Base-by-base conservation (phyloP, 2,888 invertebrate genomes). In the Sipunculus nudus region DNA sequence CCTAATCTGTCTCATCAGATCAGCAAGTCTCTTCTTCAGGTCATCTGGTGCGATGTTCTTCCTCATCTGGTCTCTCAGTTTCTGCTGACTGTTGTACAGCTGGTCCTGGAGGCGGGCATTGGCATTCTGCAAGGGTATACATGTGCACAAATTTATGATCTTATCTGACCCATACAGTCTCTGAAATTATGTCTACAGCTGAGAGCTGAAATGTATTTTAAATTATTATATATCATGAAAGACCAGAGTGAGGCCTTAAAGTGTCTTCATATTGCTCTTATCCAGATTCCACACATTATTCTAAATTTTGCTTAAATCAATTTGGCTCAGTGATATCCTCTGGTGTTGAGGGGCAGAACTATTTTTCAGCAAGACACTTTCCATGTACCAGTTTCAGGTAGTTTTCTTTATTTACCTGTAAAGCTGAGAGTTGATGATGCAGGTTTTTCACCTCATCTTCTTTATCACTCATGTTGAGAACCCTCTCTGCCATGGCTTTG, bases 371-470 rank as follows among this genome's bases (percentile, higher is more conserved):
- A n/a, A n/a, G n/a, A n/a, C n/a, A n/a, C n/a, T n/a, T n/a, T 13
- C 29, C 26, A 23, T 19, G 25, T 10, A 10, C 28, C 28, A 13
- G 26, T 48, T 23, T 21, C 48, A 6, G 28, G 8, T 16, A 6
- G 13, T 13, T 13, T n/a, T 5, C 13, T 13, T 16, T 23, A 29
- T 61, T 43, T 48, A 80, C 80, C 77, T 78, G 77, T 38, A 75
- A 65, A 38, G 73, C 69, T 35, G 77, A 76, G 4, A 80, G 69
- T 64, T 79, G 76, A 13, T 71, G 61, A 23, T 72, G 63, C 28
- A 80, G 70, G 53, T 73, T 73, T 50, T 71, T 71, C 29, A 75
- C 68, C 53, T 78, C 78, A 8, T 75, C 73, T 3, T 79, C 76
- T 38, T 73, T 72, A 40, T 64, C 62, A 38, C 68, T 65, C 0